Evolutionary conservation across 2,113 vertebrate species (phyloP).

Genomic region (Rhegmatorhina hoffmannsi): DNA sequence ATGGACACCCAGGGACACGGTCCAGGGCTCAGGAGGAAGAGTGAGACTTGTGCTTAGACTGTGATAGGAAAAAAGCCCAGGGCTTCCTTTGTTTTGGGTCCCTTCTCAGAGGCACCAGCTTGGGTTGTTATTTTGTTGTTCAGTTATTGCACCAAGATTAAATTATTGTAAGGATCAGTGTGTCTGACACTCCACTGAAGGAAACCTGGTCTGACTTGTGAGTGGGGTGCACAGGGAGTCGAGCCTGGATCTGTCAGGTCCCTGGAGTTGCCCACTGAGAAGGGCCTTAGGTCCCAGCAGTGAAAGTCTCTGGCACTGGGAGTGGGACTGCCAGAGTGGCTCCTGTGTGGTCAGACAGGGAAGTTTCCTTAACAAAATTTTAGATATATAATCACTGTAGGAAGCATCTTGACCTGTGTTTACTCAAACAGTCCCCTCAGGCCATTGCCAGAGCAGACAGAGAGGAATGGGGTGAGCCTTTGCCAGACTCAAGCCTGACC

Average conservation of each 20-base stretch:
- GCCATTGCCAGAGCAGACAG: not conserved
- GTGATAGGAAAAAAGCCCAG: not conserved
- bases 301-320: not conserved
- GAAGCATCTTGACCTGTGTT: not conserved
- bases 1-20: not conserved
- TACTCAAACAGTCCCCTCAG: fast-evolving
- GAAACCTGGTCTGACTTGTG: not conserved
- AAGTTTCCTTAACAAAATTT: not conserved
- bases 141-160: not conserved
- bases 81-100: not conserved
- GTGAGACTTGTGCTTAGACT: too few relatives aligned
- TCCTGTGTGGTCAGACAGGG: not conserved
- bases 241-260: fast-evolving
- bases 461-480: not conserved
- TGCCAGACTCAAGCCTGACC: not conserved
- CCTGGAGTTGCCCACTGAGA: not conserved
- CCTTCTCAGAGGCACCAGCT: not conserved
- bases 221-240: not conserved
- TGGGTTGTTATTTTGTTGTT: not conserved
- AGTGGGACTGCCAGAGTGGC: not conserved
- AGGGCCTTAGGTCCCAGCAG: not conserved
- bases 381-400: not conserved
- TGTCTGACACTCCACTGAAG: not conserved
- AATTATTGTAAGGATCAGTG: not conserved
- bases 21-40: not conserved